phyloP scores from a whole-genome alignment of 2,888 invertebrate species.

The Conomelus anceps region DNA sequence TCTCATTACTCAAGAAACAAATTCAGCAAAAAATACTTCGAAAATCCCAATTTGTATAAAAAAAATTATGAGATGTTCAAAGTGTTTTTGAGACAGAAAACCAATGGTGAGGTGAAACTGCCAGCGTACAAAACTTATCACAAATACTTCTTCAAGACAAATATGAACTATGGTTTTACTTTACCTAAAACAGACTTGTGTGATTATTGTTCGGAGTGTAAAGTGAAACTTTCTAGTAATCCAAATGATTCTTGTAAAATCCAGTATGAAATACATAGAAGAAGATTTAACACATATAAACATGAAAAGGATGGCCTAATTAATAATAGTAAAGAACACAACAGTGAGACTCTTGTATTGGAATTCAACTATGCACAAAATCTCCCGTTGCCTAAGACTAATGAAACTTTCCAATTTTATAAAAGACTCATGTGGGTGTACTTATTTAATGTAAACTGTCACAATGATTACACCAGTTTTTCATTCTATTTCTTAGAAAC shows the following conservation, averaged over 20 bases:
- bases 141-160: background rate
- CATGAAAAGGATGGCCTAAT: constrained; percentile 1
- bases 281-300: background rate
- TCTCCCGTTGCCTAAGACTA: too few species aligned
- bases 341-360: background rate
- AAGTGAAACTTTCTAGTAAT: constrained; percentile 10
- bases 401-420: constrained; percentile 15
- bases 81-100: background rate
- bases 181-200: constrained; percentile 15
- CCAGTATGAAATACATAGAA: constrained; percentile 4
- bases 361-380: constrained; percentile 21
- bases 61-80: background rate
- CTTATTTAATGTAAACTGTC: constrained; percentile 16
- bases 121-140: constrained; percentile 14
- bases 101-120: background rate
- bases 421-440: constrained; percentile 16
- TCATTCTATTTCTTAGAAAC: constrained; percentile 18
- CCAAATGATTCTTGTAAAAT: constrained; percentile 16
- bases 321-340: background rate
- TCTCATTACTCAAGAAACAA: background rate
- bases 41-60: background rate
- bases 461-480: constrained; percentile 14
- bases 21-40: background rate
- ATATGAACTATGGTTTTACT: constrained; percentile 16
- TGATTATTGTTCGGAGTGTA: constrained; percentile 10